Base-by-base conservation (phyloP, 2,797 vertebrate species). In the Hylomyscus alleni region DNA sequence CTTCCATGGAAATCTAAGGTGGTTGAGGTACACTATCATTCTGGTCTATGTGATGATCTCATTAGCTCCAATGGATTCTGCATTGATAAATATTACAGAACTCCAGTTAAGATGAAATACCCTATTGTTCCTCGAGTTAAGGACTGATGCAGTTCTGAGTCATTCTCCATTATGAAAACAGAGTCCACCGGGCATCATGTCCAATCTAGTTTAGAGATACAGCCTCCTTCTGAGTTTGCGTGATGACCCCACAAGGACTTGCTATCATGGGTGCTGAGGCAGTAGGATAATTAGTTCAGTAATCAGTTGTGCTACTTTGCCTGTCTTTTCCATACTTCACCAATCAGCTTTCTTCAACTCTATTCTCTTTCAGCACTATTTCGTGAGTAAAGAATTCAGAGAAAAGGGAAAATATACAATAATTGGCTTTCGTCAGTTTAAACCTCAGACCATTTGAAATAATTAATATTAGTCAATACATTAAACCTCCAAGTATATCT, bases 71-170 rank as follows among this genome's bases (percentile, higher is more conserved):
- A 83, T 62, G 62, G 29, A 83, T 94, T 85, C 24, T 24, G 76
- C 47, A 86, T 60, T 95, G 78, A 96, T 90, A 86, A 93, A 90
- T 86, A 58, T 94, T 92, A 56, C 56, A 82, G 83, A 91, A 95
- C n/a, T 3, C 31, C 89, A 24, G 80, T 90, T 96, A 31, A 67
- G 29, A 77, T 67, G 60, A 91, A 75, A 14, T 24, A 78, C 44
- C 29, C 65, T 93, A 90, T 40, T 96, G 19, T 96, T 91, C 75
- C 90, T 54, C 4, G 82, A 94, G 72, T 31, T 54, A 69, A 29
- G 91, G 17, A 83, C 76, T 69, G 65, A 78, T 29, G 69, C 67
- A 93, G 14, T 94, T 56, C 8, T 83, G 24, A 17, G 11, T 24
- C 82, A 69, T 37, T 58, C 34, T 94, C 15, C 29, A 93, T 47